Conservation (phyloP, 2,797 vertebrate genomes). For the Sciurus carolinensis region DNA sequence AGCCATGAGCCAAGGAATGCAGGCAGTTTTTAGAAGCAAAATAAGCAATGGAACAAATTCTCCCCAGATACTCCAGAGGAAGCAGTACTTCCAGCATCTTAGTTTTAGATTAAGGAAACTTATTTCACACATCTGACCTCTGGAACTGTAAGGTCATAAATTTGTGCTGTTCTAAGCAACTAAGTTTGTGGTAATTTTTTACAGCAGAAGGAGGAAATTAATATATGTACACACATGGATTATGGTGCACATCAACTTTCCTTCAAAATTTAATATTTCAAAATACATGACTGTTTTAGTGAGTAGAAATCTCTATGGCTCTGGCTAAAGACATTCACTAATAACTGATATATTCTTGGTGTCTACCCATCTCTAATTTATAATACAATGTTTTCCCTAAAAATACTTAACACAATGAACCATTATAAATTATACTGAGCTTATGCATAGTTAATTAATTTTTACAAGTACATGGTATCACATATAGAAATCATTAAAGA, state of each 20-base stretch:
- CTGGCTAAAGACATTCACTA: not conserved
- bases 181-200: not conserved
- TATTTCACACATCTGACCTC: not conserved
- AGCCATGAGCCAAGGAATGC: not conserved
- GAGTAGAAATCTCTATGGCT: constrained; percentile 27
- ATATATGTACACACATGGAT: not conserved
- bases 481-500: constrained; percentile 54
- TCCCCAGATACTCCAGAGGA: not conserved
- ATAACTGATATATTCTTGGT: not conserved
- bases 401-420: not conserved
- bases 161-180: not conserved
- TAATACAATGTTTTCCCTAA: not conserved
- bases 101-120: not conserved
- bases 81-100: not conserved
- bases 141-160: not conserved
- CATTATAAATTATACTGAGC: not conserved
- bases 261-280: constrained; percentile 46
- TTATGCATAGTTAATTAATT: not conserved
- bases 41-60: not conserved
- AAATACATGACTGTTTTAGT: constrained; percentile 27
- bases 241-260: not conserved
- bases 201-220: not conserved
- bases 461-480: not conserved
- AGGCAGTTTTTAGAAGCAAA: not conserved
- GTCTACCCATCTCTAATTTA: constrained; percentile 26